Percentiles rank a stretch among this genome's conserved stretches.
phyloP scores from a whole-genome alignment of 23 tunicate species.

The Trididemnum nubilum region DNA sequence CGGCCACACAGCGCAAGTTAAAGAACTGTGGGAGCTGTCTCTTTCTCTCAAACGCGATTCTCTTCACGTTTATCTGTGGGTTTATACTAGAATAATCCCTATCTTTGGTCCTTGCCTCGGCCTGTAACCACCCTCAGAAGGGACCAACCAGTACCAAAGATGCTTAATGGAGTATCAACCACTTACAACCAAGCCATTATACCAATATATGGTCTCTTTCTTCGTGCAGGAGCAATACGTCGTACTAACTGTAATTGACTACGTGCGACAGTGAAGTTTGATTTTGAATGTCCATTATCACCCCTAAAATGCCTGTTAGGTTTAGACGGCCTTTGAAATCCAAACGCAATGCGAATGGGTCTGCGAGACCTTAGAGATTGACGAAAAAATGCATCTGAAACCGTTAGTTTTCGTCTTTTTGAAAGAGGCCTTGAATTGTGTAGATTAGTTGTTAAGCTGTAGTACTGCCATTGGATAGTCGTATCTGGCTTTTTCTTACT shows the following conservation, averaged over 20 bases:
- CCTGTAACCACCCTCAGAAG: too few relatives aligned
- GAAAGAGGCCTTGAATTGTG: too few relatives aligned
- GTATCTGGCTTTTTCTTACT: background rate
- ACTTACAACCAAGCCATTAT: background rate
- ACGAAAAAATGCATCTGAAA: background rate
- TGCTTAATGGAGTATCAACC: too few relatives aligned
- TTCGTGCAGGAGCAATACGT: background rate
- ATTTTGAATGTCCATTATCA: background rate
- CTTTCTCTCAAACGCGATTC: too few relatives aligned
- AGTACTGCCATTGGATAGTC: background rate
- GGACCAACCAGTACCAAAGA: too few relatives aligned
- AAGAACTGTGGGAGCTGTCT: too few relatives aligned
- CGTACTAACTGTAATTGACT: constrained; percentile 12
- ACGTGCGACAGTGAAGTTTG: background rate
- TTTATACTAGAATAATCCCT: too few relatives aligned
- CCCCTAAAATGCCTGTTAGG: background rate
- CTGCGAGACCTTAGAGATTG: background rate
- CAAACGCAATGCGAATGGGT: constrained; percentile 10
- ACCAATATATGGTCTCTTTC: background rate
- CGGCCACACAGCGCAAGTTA: too few relatives aligned
- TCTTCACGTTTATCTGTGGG: too few relatives aligned
- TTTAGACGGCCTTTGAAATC: background rate
- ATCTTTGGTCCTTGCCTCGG: too few relatives aligned
- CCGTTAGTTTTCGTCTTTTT: background rate
- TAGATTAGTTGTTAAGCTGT: background rate